Percentiles rank a stretch among this genome's conserved stretches.
These are phyloP conservation scores for Spermophilus dauricus DNA, from an alignment of 2,113 vertebrate species.

Conservation along the genomic window DNA sequence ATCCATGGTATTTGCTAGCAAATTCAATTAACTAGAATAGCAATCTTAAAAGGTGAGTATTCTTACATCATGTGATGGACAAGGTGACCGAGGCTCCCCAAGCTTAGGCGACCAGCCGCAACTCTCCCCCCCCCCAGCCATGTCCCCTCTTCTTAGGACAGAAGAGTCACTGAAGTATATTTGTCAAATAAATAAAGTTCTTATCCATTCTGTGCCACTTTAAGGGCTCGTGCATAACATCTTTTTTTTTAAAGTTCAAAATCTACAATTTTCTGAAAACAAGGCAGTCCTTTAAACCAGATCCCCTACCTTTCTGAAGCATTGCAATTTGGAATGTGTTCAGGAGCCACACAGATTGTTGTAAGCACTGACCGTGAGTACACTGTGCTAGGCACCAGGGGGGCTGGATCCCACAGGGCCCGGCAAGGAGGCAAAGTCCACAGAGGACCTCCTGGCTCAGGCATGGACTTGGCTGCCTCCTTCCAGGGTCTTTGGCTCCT, in stretches of 20 bases:
- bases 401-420: not conserved
- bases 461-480: not conserved
- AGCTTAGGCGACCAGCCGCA: not conserved
- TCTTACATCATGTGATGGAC: not conserved
- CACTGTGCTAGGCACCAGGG: not conserved
- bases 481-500: fast-evolving
- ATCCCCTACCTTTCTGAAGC: constrained; percentile 13
- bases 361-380: not conserved
- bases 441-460: not conserved
- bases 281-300: not conserved
- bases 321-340: not conserved
- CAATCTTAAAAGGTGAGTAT: not conserved
- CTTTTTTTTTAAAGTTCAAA: not conserved
- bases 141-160: not conserved
- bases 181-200: not conserved
- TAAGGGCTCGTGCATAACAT: not conserved
- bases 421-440: not conserved
- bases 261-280: constrained; percentile 45
- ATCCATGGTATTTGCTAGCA: not conserved
- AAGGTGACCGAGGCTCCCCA: not conserved
- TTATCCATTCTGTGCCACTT: not conserved
- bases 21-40: not conserved
- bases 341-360: not conserved
- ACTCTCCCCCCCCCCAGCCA: not conserved
- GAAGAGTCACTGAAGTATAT: not conserved